These are phyloP conservation scores for Labeo rohita DNA, from an alignment of 2,113 vertebrate genomes.

Conservation along the genomic window DNA sequence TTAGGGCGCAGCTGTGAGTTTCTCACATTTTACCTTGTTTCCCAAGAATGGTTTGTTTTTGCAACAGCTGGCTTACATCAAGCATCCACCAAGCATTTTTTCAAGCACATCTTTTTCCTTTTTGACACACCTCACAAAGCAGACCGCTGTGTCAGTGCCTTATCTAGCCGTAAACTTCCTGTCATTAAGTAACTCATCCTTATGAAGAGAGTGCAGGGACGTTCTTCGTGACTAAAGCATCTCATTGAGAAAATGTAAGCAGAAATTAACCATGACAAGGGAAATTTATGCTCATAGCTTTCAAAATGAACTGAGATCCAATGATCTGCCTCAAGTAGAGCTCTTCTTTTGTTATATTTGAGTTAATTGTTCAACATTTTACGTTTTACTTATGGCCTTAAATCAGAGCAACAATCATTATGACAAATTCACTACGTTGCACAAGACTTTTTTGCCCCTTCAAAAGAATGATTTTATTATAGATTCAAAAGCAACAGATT, in stretches of 20 bases:
- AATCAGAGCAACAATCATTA: not conserved
- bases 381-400: not conserved
- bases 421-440: not conserved
- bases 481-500: not conserved
- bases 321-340: not conserved
- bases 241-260: not conserved
- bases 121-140: conserved; percentile 40
- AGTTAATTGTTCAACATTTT: not conserved
- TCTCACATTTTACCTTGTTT: conserved; percentile 18
- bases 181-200: conserved; percentile 22
- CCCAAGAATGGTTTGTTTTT: conserved; percentile 14
- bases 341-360: not conserved
- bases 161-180: conserved; percentile 68
- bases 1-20: conserved; percentile 6
- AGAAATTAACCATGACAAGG: not conserved
- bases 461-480: not conserved
- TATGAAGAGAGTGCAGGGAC: not conserved
- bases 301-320: not conserved
- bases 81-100: conserved; percentile 9
- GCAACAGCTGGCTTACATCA: conserved; percentile 27
- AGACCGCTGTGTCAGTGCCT: conserved; percentile 77
- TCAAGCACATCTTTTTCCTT: conserved; percentile 26
- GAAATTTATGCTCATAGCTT: conserved; percentile 14
- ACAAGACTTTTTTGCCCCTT: not conserved
- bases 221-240: not conserved